Evolutionary conservation across 2,888 invertebrate species (phyloP), one percentile per base, ranked within the genome.

Genomic region (Argynnis bischoffii): DNA sequence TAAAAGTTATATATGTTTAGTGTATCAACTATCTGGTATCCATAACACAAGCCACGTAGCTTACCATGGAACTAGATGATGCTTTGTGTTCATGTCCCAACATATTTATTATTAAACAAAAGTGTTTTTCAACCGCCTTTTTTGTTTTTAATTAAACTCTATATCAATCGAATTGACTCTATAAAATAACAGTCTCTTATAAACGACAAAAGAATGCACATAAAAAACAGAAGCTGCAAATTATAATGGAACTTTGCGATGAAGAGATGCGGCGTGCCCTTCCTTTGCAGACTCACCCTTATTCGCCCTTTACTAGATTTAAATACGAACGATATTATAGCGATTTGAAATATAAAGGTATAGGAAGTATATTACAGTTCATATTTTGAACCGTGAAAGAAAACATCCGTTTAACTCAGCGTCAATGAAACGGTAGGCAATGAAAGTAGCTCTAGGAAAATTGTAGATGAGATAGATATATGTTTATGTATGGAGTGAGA

Each of bases 391-490:
- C 73, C 76, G 75, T 80, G 35, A 41, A 41, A 41, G 35, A 77
- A 79, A 79, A 75, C 79, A 76, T 77, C 76, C 78, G 76, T 76
- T 78, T 74, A 75, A 78, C 77, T 74, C 65, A 74, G 75, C 86
- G 88, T 90, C 90, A 90, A 90, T 90, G 90, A 81, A 87, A 86
- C 83, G 75, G 67, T 75, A 78, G 77, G 78, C 90, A 87, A 89
- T 89, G 88, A 89, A 86, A 79, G 72, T 75, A 71, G 55, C 70
- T 73, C 75, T 69, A 69, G 78, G 82, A 80, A 81, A 84, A 83
- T 81, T 79, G 77, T 77, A 75, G 70, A 67, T 56, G 86, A 79
- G 80, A 86, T 71, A 74, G 77, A 74, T 70, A 79, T 71, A 72
- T 51, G 47, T 41, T 47, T 64, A 26, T 51, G 60, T 35, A 8